Percentiles rank a stretch among this genome's conserved stretches.
phyloP scores from a whole-genome alignment of 1,140 invertebrate species.

The Drosophila punjabiensis region DNA sequence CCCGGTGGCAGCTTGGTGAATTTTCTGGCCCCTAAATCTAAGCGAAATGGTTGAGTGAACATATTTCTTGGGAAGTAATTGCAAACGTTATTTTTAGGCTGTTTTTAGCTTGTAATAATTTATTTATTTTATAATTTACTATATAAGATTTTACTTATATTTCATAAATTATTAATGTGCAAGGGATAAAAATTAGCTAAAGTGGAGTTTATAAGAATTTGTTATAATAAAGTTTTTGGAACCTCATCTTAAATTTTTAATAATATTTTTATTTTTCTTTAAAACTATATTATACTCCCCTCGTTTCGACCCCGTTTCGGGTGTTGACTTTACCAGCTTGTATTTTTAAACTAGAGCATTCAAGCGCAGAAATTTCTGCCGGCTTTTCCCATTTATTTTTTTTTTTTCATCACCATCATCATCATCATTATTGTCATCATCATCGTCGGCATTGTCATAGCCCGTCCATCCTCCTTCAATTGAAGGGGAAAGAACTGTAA shows the following conservation, averaged over 20 bases:
- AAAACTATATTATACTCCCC: neutral
- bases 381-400: conserved; percentile 6
- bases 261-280: too few relatives aligned
- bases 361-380: conserved; percentile 32
- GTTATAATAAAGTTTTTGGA: neutral
- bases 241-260: neutral
- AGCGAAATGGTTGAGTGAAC: neutral
- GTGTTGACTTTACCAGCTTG: conserved; percentile 29
- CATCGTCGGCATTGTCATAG: neutral
- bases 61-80: neutral
- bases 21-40: conserved; percentile 3
- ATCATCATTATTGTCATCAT: neutral
- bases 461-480: conserved; percentile 46
- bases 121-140: too few relatives aligned
- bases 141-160: too few relatives aligned
- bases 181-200: too few relatives aligned
- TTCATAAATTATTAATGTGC: too few relatives aligned
- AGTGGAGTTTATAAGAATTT: neutral
- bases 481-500: conserved; percentile 18
- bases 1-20: conserved; percentile 15
- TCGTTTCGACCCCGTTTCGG: conserved; percentile 13
- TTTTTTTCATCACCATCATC: conserved; percentile 12
- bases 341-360: conserved; percentile 54
- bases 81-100: neutral
- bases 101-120: neutral